A percentile compares a stretch with the other conserved stretches of the same genome.
phyloP scores from a whole-genome alignment of 2,113 vertebrate genomes.

The Amblyopsis rosae region DNA sequence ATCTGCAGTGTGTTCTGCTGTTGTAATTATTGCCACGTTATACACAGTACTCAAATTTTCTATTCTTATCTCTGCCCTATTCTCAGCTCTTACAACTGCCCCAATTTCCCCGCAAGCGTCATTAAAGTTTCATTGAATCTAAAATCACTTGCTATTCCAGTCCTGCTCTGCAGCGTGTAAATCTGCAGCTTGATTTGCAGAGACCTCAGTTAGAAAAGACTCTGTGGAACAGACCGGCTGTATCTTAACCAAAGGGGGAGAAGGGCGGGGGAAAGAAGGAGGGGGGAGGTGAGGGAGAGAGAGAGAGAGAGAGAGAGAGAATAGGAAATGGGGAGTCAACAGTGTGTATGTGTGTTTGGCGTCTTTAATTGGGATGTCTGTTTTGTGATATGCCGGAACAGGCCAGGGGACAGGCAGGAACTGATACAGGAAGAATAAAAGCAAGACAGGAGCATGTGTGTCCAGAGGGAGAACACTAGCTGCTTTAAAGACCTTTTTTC shows the following conservation, averaged over 20 bases:
- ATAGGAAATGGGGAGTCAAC: background rate
- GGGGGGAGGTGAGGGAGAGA: background rate
- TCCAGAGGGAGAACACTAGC: too few species aligned
- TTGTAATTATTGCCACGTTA: too few species aligned
- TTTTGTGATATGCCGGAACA: background rate
- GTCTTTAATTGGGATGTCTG: constrained; percentile 1
- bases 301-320: background rate
- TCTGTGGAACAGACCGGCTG: background rate
- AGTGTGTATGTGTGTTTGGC: constrained; percentile 1
- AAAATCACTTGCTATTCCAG: background rate
- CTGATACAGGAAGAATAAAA: background rate
- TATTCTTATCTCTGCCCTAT: background rate
- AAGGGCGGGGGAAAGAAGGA: background rate
- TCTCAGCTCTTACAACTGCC: background rate
- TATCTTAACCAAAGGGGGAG: background rate
- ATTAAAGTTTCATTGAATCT: background rate
- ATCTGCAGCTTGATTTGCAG: background rate
- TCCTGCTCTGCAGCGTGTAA: background rate
- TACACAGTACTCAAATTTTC: background rate
- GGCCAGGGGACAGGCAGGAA: constrained; percentile 1
- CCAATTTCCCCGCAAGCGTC: background rate
- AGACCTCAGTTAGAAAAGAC: background rate
- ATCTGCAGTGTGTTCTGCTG: too few species aligned
- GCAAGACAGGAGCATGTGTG: too few species aligned
- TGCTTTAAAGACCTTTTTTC: too few species aligned